Percentiles rank a stretch among this genome's conserved stretches.
These are phyloP conservation scores for Melieria picta DNA, from an alignment of 2,888 invertebrate species.

Conservation along the genomic window DNA sequence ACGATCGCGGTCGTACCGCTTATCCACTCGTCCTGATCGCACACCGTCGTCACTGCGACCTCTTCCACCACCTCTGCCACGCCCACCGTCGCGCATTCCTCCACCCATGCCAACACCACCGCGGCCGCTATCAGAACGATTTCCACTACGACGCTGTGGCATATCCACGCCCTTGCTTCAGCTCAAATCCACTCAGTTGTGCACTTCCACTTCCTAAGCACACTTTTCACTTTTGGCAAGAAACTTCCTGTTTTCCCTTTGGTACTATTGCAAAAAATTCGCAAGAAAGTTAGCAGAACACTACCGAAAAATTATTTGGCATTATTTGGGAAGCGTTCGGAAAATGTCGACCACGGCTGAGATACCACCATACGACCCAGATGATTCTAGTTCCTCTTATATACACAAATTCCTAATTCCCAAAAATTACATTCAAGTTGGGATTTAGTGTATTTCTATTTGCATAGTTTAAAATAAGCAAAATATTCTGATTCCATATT, in stretches of 20 bases:
- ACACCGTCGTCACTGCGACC: conserved; percentile 47
- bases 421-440: no score
- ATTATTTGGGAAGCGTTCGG: conserved; percentile 46
- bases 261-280: neutral
- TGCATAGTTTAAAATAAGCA: no score
- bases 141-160: conserved; percentile 41
- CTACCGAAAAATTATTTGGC: conserved; percentile 39
- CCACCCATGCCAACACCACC: conserved; percentile 33
- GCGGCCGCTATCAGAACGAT: conserved; percentile 37
- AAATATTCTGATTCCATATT: no score
- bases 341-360: conserved; percentile 27
- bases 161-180: conserved; percentile 14
- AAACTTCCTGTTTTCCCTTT: neutral
- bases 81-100: conserved; percentile 41
- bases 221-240: neutral
- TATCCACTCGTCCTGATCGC: conserved; percentile 55
- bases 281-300: conserved; percentile 9
- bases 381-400: no score
- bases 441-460: no score
- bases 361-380: no score
- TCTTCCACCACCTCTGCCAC: conserved; percentile 45
- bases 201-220: neutral
- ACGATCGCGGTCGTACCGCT: conserved; percentile 35
- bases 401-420: no score
- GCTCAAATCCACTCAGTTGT: neutral